Evolutionary conservation across 2,113 vertebrate species (phyloP).

Genomic region (Notarius quadriscutis): DNA sequence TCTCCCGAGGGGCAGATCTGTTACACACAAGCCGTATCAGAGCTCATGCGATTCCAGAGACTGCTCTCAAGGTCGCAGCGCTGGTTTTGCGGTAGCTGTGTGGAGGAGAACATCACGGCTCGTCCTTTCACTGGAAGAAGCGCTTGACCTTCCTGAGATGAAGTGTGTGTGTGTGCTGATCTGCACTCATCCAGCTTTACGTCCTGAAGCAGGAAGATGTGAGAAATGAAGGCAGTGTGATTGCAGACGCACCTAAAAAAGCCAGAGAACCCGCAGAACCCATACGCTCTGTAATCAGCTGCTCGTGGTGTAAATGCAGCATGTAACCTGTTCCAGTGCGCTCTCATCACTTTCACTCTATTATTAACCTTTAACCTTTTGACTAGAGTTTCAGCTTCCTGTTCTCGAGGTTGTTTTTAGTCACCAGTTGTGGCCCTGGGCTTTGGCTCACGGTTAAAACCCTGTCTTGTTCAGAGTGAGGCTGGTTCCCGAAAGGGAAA

Average conservation of each 20-base stretch:
- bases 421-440: neutral
- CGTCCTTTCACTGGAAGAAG: neutral
- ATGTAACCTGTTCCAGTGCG: neutral
- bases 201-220: neutral
- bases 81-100: too few species aligned
- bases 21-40: neutral
- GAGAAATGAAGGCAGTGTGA: neutral
- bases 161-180: neutral
- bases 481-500: neutral
- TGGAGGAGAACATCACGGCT: neutral
- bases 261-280: neutral
- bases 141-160: neutral
- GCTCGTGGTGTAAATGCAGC: neutral
- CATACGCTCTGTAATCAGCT: neutral
- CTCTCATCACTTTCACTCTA: constrained; percentile 2
- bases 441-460: neutral
- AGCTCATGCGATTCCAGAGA: neutral
- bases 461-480: neutral
- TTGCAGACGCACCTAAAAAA: neutral
- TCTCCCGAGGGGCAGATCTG: neutral
- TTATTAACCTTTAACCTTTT: constrained; percentile 27
- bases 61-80: neutral
- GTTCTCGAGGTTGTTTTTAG: neutral
- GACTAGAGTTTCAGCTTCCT: constrained; percentile 8
- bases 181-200: neutral